These are phyloP conservation scores for Sesamia inferens DNA, from an alignment of 2,888 invertebrate species.

Conservation along the genomic window DNA sequence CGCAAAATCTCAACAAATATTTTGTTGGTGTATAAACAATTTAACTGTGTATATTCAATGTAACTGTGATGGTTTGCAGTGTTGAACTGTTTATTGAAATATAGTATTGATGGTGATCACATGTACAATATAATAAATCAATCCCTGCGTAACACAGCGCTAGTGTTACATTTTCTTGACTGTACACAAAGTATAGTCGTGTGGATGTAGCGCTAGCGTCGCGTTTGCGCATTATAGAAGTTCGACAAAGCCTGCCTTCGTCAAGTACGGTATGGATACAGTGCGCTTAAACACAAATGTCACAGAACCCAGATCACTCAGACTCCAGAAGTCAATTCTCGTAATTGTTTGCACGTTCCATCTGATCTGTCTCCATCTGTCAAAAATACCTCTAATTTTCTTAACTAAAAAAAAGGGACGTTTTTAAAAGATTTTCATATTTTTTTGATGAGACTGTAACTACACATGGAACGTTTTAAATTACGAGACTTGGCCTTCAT, in stretches of 20 bases:
- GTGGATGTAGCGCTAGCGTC: not conserved
- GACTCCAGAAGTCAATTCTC: not conserved
- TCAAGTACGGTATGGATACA: not conserved
- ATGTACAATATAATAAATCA: constrained; percentile 11
- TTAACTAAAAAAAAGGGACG: too few species aligned
- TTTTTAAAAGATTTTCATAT: too few species aligned
- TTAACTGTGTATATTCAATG: constrained; percentile 16
- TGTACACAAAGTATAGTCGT: not conserved
- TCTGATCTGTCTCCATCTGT: too few species aligned
- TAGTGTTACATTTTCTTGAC: not conserved
- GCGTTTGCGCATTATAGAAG: not conserved
- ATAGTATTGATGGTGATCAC: constrained; percentile 53
- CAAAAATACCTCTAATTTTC: too few species aligned
- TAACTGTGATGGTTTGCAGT: constrained; percentile 12
- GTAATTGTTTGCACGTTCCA: too few species aligned
- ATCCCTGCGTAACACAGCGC: not conserved
- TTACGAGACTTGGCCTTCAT: too few species aligned
- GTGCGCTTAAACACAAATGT: not conserved
- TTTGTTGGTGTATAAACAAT: constrained; percentile 3
- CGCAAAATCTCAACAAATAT: too few species aligned
- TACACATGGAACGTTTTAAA: too few species aligned
- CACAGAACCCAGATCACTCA: not conserved
- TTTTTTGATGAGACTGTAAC: too few species aligned
- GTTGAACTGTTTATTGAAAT: constrained; percentile 21
- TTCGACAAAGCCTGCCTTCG: constrained; percentile 3